Evolutionary conservation across 2,888 invertebrate genomes (phyloP), one percentile per base, ranked within the genome.

Genomic region (Leptothorax acervorum): DNA sequence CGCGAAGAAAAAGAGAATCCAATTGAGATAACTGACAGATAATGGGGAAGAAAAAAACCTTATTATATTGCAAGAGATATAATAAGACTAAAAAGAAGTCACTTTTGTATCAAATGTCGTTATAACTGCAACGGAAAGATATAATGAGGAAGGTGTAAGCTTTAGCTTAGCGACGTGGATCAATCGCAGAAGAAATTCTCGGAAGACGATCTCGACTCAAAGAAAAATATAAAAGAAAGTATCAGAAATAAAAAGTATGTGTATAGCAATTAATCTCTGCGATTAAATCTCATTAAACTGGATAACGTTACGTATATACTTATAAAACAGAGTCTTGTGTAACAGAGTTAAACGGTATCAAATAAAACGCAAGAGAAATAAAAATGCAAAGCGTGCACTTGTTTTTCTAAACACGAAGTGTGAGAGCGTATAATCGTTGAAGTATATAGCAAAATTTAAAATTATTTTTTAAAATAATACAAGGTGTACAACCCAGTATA

Each of bases 401-500:
- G 15, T 68, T 68, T 71, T 9, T 60, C 15, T 31, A 23, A 42
- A 18, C n/a, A n/a, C 28, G 15, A 68, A 35, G 28, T 18, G 35
- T 12, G 45, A 70, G 1, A 57, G 23, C n/a, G 6, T 31, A n/a
- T 45, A 45, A 45, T 57, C 5, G 23, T 65, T 18, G 3, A 57
- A 23, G 15, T 42, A 31, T 53, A 35, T 3, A n/a, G 39, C 28
- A 57, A 55, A 12, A 4, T 68, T 42, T 15, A 18, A 28, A 66
- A 53, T 51, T 39, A 66, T 31, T 66, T 66, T 55, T 51, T 66
- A n/a, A 6, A 66, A 63, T 35, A 51, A 45, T 68, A 15, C 45
- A 53, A 71, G 18, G 23, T 79, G 57, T 65, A 78, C 57, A 23
- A 70, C 23, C 11, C 55, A 55, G 15, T 45, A 55, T 15, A 68